Evolutionary conservation across 2,797 vertebrate genomes (phyloP).

Genomic region (Eutrigla gurnardus): DNA sequence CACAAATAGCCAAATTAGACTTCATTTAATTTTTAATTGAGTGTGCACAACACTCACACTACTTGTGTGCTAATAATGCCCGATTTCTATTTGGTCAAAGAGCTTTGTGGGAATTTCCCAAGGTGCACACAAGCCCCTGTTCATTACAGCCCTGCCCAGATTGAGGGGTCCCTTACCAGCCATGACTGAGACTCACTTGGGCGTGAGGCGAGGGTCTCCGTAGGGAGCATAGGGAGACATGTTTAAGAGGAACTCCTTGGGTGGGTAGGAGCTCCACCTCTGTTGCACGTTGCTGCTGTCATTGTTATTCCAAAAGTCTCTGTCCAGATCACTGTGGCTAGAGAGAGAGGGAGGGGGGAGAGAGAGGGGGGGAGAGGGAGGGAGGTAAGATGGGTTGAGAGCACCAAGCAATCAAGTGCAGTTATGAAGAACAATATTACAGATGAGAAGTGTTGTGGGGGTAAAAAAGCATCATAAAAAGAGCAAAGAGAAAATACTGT

Average conservation of each 20-base stretch:
- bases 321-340: constrained; percentile 96
- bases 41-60: constrained; percentile 15
- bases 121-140: constrained; percentile 49
- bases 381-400: constrained; percentile 31
- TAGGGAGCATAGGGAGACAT: constrained; percentile 99
- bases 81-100: constrained; percentile 8
- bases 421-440: constrained; percentile 16
- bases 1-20: constrained; percentile 25
- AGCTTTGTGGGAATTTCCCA: constrained; percentile 4
- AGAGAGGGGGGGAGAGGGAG: constrained; percentile 24
- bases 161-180: constrained; percentile 77
- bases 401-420: constrained; percentile 20
- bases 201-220: constrained; percentile 98
- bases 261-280: constrained; percentile 99
- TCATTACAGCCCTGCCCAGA: constrained; percentile 78
- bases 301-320: constrained; percentile 99
- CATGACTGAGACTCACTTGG: constrained; percentile 97
- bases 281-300: constrained; percentile 99
- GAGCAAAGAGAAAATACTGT: background rate
- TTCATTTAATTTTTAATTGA: constrained; percentile 10
- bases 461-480: background rate
- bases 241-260: constrained; percentile 99
- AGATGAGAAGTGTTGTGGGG: background rate
- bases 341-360: constrained; percentile 62
- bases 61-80: constrained; percentile 9